phyloP scores from a whole-genome alignment of 2,888 invertebrate genomes.

The Steromphala cineraria region DNA sequence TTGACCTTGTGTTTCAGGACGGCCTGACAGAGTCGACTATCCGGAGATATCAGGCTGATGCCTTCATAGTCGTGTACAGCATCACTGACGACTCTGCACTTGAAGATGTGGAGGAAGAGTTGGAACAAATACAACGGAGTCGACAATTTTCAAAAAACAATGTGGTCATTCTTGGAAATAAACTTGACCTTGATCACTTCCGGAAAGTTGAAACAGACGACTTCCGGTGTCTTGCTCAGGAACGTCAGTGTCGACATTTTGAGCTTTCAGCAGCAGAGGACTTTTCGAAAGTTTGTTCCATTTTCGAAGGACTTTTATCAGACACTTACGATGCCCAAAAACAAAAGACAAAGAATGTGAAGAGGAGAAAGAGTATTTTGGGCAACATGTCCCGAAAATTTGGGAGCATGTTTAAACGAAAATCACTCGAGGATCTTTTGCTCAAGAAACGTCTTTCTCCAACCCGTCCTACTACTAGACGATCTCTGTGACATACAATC shows the following conservation, averaged over 20 bases:
- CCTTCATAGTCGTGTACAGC: constrained; percentile 88
- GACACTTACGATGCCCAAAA: constrained; percentile 33
- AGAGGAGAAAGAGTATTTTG: constrained; percentile 44
- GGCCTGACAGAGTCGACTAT: neutral
- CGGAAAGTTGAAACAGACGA: constrained; percentile 80
- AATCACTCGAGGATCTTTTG: constrained; percentile 34
- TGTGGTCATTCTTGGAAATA: constrained; percentile 86
- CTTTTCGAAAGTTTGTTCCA: constrained; percentile 32
- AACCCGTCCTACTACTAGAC: constrained; percentile 22
- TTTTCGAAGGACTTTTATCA: constrained; percentile 36
- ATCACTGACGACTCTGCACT: constrained; percentile 82
- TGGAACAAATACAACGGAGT: constrained; percentile 76
- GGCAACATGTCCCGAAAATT: constrained; percentile 44
- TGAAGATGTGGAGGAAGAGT: constrained; percentile 23
- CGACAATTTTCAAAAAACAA: constrained; percentile 79
- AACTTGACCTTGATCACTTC: constrained; percentile 81
- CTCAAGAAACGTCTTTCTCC: neutral
- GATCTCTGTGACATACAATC: constrained; percentile 28
- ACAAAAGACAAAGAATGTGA: constrained; percentile 30
- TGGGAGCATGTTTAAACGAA: constrained; percentile 45
- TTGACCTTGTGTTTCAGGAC: constrained; percentile 10
- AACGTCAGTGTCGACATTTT: constrained; percentile 40
- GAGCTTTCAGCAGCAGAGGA: constrained; percentile 54
- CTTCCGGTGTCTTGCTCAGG: constrained; percentile 34
- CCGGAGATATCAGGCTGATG: constrained; percentile 80